A percentile compares a stretch with the other conserved stretches of the same genome.
Conservation (phyloP, 2,888 invertebrate genomes). For the Phytoseiulus persimilis region DNA sequence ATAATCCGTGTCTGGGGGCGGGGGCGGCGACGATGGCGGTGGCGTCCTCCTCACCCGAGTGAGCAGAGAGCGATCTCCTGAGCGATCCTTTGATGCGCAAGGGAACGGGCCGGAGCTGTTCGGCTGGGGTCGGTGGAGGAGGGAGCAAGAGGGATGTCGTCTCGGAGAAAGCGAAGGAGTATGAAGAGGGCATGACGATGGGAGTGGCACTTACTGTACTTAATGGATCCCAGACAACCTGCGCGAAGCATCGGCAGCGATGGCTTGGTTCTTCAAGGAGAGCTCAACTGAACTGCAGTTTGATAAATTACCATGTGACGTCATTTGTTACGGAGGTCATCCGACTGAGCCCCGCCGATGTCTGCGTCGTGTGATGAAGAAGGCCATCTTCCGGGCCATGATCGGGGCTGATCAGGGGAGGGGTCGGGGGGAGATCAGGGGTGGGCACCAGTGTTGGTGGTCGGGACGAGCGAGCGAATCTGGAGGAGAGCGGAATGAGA, state of each 20-base stretch:
- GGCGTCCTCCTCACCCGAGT: neutral
- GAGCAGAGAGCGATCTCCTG: neutral
- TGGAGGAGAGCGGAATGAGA: neutral
- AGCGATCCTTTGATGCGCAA: neutral
- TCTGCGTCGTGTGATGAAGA: neutral
- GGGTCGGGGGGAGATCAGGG: neutral
- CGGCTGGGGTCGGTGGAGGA: neutral
- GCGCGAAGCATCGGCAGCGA: neutral
- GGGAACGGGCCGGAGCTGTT: neutral
- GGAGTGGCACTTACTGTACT: neutral
- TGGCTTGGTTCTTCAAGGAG: neutral
- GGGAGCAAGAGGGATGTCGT: conserved; percentile 5
- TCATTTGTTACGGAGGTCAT: neutral
- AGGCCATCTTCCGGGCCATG: neutral
- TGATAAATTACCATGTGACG: neutral
- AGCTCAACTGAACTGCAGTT: neutral
- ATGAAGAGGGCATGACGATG: neutral
- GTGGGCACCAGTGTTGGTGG: too few relatives aligned
- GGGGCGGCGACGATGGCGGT: too few relatives aligned
- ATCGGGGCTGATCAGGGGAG: neutral
- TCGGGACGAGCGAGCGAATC: neutral
- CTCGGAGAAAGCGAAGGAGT: neutral
- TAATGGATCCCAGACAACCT: conserved; percentile 5
- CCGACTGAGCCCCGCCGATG: neutral
- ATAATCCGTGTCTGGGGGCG: neutral